Evolutionary conservation across 2,113 vertebrate species (phyloP), one percentile per base, ranked within the genome.

Genomic region (Machaerirhynchus nigripectus): DNA sequence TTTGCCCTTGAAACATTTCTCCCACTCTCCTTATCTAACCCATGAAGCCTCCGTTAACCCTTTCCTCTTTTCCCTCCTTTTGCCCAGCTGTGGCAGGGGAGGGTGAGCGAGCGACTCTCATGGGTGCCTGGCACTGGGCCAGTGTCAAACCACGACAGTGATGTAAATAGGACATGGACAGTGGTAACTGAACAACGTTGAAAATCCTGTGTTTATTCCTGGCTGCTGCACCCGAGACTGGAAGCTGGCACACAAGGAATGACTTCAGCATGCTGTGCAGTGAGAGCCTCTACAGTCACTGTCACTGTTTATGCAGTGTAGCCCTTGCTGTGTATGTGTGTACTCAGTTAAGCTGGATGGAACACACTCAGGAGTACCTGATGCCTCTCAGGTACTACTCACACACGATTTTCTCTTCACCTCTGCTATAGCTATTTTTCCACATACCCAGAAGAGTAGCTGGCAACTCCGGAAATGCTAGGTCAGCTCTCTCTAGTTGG

Each of bases 311-410:
- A 23, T 4, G 5, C 35, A 6, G 20, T 6, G 4, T 33, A 56
- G 46, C 30, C 27, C 12, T 35, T 60, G 30, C 69, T 84, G 9
- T 44, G 3, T 50, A 0, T 39, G 11, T 0, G 0, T 37, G 33
- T 68, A 3, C 4, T 4, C 9, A 19, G 31, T 73, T 81, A 11
- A 61, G 15, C 14, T 63, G 68, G 6, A 9, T 86, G 24, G 68
- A 68, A 22, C 10, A 5, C 35, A 8, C 26, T 84, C n/a, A 39
- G 37, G 47, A 37, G 15, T 44, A 9, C 73, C 39, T 84, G 15
- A 28, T 20, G 59, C 44, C 47, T 89, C 56, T 63, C 17, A 24
- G 21, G 24, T 55, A 20, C 22, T 31, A 28, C 9, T 23, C 28
- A 23, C 40, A 18, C 0, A 4, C 0, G 1, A 9, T 90, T 65